phyloP scores from a whole-genome alignment of 2,888 invertebrate species.

The Megastigmus dorsalis region DNA sequence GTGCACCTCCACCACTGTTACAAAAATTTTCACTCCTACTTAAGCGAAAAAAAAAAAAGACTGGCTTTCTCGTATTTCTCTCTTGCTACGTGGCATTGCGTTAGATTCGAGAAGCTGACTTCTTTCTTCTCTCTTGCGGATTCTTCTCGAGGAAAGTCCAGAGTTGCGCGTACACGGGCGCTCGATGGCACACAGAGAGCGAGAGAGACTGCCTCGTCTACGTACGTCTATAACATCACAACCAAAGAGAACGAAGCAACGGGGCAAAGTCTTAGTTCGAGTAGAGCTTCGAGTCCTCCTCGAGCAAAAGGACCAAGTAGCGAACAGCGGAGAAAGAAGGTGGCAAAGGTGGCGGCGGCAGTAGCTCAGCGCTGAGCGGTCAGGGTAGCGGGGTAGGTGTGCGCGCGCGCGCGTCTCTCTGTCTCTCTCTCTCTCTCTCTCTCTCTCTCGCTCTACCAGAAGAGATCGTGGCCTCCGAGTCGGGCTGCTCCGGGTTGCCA shows the following conservation, averaged over 20 bases:
- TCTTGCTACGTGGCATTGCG: no score
- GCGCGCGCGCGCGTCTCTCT: no score
- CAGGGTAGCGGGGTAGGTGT: no score
- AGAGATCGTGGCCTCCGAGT: constrained; percentile 68
- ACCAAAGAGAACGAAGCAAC: constrained; percentile 27
- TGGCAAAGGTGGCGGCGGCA: no score
- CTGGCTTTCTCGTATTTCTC: constrained; percentile 23
- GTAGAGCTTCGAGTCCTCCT: no score
- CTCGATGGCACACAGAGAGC: constrained; percentile 47
- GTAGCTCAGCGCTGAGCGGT: no score
- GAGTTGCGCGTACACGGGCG: neutral
- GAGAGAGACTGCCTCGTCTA: constrained; percentile 15
- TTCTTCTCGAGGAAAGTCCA: neutral
- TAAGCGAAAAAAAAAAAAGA: neutral
- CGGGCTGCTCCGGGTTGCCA: constrained; percentile 73
- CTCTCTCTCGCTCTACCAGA: constrained; percentile 72
- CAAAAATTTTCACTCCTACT: neutral
- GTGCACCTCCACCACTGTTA: neutral
- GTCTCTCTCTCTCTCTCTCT: no score
- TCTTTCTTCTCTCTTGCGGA: neutral
- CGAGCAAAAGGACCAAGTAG: no score
- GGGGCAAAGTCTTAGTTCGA: no score
- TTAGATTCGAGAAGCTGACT: neutral
- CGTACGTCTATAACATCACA: constrained; percentile 39
- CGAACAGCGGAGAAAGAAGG: no score